Evolutionary conservation across 2,797 vertebrate species (phyloP).

Genomic region (Phaenicophaeus curvirostris): DNA sequence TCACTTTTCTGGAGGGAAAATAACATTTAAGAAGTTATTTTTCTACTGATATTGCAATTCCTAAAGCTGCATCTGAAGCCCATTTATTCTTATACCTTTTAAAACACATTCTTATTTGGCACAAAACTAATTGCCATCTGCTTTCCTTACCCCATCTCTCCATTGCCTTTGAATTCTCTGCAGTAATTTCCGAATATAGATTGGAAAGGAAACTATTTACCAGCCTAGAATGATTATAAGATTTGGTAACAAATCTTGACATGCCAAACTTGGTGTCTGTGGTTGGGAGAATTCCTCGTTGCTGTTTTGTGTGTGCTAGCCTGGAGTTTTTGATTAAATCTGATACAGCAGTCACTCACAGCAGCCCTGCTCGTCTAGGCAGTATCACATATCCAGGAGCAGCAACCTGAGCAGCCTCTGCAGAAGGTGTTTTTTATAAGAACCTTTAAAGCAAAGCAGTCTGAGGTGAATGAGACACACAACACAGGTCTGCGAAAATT

Average conservation of each 20-base stretch:
- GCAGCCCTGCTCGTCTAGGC: background rate
- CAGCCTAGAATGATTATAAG: slow-evolving; percentile 20
- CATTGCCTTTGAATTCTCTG: background rate
- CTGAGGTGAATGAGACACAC: background rate
- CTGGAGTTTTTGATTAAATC: slow-evolving; percentile 16
- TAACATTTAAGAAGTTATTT: no score
- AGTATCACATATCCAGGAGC: background rate
- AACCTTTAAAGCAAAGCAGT: background rate
- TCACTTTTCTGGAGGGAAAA: no score
- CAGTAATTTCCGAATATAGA: slow-evolving; percentile 27
- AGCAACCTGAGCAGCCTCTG: background rate
- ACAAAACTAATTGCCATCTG: background rate
- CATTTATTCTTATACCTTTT: slow-evolving; percentile 65
- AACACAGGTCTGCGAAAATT: background rate
- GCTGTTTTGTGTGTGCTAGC: background rate
- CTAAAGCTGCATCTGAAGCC: no score
- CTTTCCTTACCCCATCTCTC: background rate
- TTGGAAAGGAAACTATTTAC: slow-evolving; percentile 33
- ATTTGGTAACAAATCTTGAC: background rate
- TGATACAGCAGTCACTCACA: background rate
- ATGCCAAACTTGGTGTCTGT: background rate
- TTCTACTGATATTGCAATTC: no score
- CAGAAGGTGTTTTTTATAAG: background rate
- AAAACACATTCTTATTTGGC: slow-evolving; percentile 38
- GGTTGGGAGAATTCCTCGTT: background rate